These are phyloP conservation scores for Caenorhabditis sp. DNA, from an alignment of 2,888 invertebrate genomes.

Conservation along the genomic window DNA sequence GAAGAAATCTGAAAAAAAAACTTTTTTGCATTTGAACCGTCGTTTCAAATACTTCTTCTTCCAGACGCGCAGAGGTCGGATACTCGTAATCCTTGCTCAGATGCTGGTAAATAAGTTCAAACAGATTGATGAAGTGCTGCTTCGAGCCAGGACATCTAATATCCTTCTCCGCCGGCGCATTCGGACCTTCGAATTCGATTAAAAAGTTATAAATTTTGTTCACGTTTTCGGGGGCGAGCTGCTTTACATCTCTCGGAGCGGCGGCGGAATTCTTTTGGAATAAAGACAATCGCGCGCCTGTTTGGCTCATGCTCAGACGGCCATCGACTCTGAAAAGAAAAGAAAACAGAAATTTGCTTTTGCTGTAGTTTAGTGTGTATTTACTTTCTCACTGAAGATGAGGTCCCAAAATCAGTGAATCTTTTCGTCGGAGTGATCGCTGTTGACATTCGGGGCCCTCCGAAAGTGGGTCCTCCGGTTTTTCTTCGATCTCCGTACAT, in stretches of 20 bases:
- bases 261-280: constrained; percentile 3
- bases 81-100: constrained; percentile 42
- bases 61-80: constrained; percentile 1
- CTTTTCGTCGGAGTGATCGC: constrained; percentile 40
- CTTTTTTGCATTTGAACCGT: not conserved
- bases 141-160: constrained; percentile 35
- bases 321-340: constrained; percentile 12
- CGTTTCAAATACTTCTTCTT: constrained; percentile 17
- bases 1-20: not conserved
- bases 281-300: constrained; percentile 4
- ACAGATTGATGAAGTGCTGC: constrained; percentile 19
- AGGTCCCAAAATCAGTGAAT: constrained; percentile 25
- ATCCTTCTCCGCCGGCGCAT: constrained; percentile 16
- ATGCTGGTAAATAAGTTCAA: constrained; percentile 44
- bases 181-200: constrained; percentile 14
- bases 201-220: constrained; percentile 33
- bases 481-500: constrained; percentile 34
- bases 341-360: not conserved
- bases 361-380: too few species aligned
- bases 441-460: not conserved
- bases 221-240: too few species aligned
- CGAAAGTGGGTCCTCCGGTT: constrained; percentile 14
- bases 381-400: constrained; percentile 30
- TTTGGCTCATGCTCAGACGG: constrained; percentile 13
- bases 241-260: constrained; percentile 35